These are phyloP conservation scores for Notolepis coatsorum DNA, from an alignment of 2,797 vertebrate species.

Conservation along the genomic window DNA sequence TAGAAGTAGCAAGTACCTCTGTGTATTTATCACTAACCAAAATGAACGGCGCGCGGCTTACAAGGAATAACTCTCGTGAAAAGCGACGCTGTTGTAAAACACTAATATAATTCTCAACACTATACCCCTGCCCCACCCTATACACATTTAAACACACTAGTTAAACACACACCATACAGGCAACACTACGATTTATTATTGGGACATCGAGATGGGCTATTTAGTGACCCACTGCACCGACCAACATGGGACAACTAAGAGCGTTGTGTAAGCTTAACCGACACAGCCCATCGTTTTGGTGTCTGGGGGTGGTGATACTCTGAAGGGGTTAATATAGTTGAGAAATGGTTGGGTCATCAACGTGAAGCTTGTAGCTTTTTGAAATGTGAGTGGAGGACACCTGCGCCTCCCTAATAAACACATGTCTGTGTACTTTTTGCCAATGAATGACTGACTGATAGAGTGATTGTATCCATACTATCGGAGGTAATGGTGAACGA, in stretches of 20 bases:
- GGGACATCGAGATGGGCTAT: slow-evolving; percentile 18
- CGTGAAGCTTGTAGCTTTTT: slow-evolving; percentile 51
- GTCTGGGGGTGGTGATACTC: background rate
- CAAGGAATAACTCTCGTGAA: slow-evolving; percentile 32
- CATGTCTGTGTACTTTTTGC: slow-evolving; percentile 68
- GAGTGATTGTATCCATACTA: slow-evolving; percentile 63
- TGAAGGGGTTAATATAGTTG: slow-evolving; percentile 6
- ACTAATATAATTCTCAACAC: slow-evolving; percentile 60
- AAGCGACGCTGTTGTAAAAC: slow-evolving; percentile 51
- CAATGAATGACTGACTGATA: slow-evolving; percentile 72
- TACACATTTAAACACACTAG: slow-evolving; percentile 33
- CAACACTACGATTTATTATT: slow-evolving; percentile 49
- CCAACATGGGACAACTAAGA: slow-evolving; percentile 32
- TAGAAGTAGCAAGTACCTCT: slow-evolving; percentile 58
- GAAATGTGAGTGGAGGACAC: slow-evolving; percentile 57
- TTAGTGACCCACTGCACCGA: slow-evolving; percentile 23
- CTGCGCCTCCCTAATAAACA: slow-evolving; percentile 59
- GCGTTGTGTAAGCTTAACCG: background rate
- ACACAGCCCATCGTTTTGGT: background rate
- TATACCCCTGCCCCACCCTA: background rate
- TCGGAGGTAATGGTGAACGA: slow-evolving; percentile 26
- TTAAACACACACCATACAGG: slow-evolving; percentile 21
- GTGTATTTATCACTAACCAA: slow-evolving; percentile 68
- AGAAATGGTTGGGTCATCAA: slow-evolving; percentile 31
- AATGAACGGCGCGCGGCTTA: slow-evolving; percentile 58